Percentiles rank a stretch among this genome's conserved stretches.
Evolutionary conservation across 1,140 invertebrate species (phyloP).

Genomic region (Tigriopus japonicus): DNA sequence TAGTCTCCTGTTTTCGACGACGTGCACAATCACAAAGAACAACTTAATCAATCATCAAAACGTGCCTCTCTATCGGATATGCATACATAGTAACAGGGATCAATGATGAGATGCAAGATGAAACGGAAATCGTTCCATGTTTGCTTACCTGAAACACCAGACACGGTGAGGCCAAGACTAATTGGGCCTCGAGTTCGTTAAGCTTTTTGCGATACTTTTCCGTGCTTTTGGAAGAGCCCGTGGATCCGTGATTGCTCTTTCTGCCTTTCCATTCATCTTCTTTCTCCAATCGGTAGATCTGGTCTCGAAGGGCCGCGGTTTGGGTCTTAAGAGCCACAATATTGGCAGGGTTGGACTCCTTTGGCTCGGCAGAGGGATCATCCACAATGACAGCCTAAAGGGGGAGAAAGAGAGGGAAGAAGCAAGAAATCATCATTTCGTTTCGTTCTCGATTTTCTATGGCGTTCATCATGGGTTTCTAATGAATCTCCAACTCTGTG

Average conservation of each 20-base stretch:
- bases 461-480: too few species aligned
- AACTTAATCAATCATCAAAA: too few species aligned
- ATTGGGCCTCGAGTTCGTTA: constrained; percentile 63
- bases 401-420: background rate
- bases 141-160: constrained; percentile 44
- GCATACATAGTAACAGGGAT: too few species aligned
- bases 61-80: too few species aligned
- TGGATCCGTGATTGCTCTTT: background rate
- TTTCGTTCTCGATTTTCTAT: too few species aligned
- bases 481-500: too few species aligned
- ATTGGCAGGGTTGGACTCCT: constrained; percentile 53
- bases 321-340: constrained; percentile 64
- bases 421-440: too few species aligned
- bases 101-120: too few species aligned
- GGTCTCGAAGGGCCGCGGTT: constrained; percentile 62
- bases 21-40: background rate
- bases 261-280: constrained; percentile 16
- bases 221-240: constrained; percentile 7
- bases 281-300: constrained; percentile 37
- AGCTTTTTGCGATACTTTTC: constrained; percentile 75
- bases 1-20: too few species aligned
- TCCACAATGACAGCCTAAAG: constrained; percentile 35
- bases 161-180: constrained; percentile 73
- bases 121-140: too few species aligned
- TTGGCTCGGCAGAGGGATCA: constrained; percentile 41